phyloP scores from a whole-genome alignment of 2,113 vertebrate species.

The Paramormyrops kingsleyae region DNA sequence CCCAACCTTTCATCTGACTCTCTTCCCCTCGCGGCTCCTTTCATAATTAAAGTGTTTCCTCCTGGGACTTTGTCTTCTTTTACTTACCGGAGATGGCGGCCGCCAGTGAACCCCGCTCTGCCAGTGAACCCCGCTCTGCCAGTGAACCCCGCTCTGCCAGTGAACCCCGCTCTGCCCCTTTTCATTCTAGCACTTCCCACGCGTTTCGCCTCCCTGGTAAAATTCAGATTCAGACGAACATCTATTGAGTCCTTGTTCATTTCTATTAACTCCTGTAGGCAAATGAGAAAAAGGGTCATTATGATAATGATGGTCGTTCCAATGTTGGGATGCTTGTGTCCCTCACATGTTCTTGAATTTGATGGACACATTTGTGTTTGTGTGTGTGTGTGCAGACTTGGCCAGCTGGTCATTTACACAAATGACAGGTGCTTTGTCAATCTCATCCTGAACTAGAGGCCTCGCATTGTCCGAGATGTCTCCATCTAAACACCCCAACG shows the following conservation, averaged over 20 bases:
- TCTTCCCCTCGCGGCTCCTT: not conserved
- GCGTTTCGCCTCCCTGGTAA: not conserved
- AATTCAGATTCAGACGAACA: not conserved
- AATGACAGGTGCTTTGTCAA: not conserved
- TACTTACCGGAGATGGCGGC: conserved; percentile 1
- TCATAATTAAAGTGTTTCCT: conserved; percentile 12
- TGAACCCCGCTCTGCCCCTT: no score
- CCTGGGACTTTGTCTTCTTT: not conserved
- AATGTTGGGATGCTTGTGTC: not conserved
- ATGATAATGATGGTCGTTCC: not conserved
- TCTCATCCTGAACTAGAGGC: not conserved
- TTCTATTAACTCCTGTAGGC: not conserved
- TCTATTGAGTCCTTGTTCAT: not conserved
- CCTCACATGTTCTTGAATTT: not conserved
- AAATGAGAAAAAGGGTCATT: not conserved
- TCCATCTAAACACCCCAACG: not conserved
- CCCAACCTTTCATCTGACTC: not conserved
- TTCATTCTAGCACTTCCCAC: not conserved
- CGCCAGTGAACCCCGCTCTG: not conserved
- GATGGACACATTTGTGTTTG: not conserved
- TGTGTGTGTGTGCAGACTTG: not conserved
- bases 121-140: not conserved
- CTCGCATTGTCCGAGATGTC: not conserved
- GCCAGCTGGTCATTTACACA: not conserved
- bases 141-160: not conserved